Percentiles rank a stretch among this genome's conserved stretches.
phyloP scores from a whole-genome alignment of 2,888 invertebrate species.

The Pantelozetes paolii region DNA sequence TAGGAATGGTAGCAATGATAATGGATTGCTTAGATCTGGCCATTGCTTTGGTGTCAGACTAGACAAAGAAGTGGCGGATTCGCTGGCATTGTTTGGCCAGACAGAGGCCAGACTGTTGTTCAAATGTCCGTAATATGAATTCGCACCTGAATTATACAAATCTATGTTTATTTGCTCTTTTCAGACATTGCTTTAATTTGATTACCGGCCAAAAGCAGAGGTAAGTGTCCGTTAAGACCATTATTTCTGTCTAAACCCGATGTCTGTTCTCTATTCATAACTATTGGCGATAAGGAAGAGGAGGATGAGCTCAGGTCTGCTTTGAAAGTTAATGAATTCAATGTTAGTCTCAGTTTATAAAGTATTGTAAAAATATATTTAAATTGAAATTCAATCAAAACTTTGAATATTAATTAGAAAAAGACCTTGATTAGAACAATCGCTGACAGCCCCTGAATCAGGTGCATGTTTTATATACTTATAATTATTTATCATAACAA shows the following conservation, averaged over 20 bases:
- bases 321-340: too few relatives aligned
- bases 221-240: not conserved
- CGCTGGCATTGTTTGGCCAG: not conserved
- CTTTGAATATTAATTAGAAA: too few relatives aligned
- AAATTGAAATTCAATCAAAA: not conserved
- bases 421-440: too few relatives aligned
- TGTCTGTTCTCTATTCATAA: not conserved
- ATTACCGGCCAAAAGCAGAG: slow-evolving; percentile 9
- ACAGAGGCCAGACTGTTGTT: not conserved
- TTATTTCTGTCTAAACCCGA: not conserved
- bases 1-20: slow-evolving; percentile 16
- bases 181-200: not conserved
- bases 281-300: slow-evolving; percentile 23
- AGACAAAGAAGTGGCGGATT: not conserved
- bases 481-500: too few relatives aligned
- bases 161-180: not conserved
- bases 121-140: slow-evolving; percentile 13
- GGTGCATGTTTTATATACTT: too few relatives aligned
- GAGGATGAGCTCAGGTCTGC: slow-evolving; percentile 22
- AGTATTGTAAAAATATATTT: not conserved
- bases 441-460: too few relatives aligned
- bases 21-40: not conserved
- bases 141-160: not conserved
- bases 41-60: not conserved
- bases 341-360: too few relatives aligned